phyloP scores from a whole-genome alignment of 37 sponge, comb jelly and placozoan genomes.

The Theonella swinhoei region DNA sequence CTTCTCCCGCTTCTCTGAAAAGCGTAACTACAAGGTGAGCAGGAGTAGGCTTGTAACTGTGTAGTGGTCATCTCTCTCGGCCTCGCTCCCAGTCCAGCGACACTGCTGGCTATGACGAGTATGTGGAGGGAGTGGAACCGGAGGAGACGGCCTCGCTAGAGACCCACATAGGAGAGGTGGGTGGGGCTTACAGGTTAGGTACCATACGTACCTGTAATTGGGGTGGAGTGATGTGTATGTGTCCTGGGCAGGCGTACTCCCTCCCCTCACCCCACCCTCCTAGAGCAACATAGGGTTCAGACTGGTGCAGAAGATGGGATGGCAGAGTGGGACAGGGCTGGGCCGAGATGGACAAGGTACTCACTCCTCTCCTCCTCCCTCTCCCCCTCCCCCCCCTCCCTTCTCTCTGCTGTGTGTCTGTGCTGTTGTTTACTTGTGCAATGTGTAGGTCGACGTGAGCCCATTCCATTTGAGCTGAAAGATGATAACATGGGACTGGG shows the following conservation, averaged over 20 bases:
- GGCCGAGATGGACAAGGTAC: constrained; percentile 80
- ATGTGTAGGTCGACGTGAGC: constrained; percentile 71
- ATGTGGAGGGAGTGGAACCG: constrained; percentile 72
- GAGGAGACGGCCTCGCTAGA: constrained; percentile 65
- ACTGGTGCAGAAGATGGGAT: constrained; percentile 83
- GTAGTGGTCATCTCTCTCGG: not conserved
- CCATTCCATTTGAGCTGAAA: constrained; percentile 73
- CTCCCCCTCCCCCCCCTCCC: no score
- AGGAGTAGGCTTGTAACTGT: not conserved
- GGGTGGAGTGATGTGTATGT: not conserved
- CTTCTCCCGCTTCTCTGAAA: constrained; percentile 57
- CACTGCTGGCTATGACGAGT: constrained; percentile 69
- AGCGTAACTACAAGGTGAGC: constrained; percentile 56
- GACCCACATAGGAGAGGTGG: constrained; percentile 67
- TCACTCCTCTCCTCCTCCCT: not conserved
- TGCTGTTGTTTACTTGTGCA: no score
- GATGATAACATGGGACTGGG: constrained; percentile 87
- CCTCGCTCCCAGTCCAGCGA: constrained; percentile 8
- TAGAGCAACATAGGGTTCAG: constrained; percentile 84
- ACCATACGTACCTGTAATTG: no score
- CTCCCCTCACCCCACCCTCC: constrained; percentile 8
- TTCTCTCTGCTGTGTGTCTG: no score
- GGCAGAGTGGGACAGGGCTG: constrained; percentile 76
- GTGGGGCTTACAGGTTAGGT: no score
- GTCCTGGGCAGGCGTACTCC: constrained; percentile 51